These are phyloP conservation scores for Onchidella celtica DNA, from an alignment of 2,888 invertebrate species.

Conservation along the genomic window DNA sequence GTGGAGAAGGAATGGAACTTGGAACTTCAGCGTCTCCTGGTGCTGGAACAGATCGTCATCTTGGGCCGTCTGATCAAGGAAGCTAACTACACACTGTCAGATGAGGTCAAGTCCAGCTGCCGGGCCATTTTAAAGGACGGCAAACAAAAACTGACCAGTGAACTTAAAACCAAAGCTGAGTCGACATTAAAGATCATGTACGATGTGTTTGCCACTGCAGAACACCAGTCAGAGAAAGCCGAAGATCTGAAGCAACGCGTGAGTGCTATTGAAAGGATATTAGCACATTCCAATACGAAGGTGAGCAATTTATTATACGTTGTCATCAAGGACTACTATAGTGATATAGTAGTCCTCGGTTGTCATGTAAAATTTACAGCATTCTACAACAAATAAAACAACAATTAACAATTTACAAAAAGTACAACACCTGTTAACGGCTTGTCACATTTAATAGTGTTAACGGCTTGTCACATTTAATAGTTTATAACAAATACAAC, in stretches of 20 bases:
- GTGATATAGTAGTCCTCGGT: no score
- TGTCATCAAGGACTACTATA: no score
- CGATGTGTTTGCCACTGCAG: background rate
- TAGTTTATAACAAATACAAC: no score
- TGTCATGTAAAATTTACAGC: no score
- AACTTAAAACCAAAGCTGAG: background rate
- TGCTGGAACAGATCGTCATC: slow-evolving; percentile 31
- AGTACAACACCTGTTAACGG: no score
- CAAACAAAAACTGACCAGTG: slow-evolving; percentile 6
- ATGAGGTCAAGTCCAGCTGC: background rate
- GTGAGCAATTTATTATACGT: slow-evolving; percentile 10
- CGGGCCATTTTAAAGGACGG: slow-evolving; percentile 6
- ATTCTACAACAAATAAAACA: background rate
- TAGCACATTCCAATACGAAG: slow-evolving; percentile 29
- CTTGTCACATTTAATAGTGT: no score
- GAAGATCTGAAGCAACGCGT: background rate
- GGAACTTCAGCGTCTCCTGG: slow-evolving; percentile 41
- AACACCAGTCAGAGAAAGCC: background rate
- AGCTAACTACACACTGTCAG: background rate
- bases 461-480: no score
- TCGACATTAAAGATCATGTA: background rate
- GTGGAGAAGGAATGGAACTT: slow-evolving; percentile 24
- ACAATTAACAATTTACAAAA: background rate
- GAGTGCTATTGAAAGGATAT: background rate
- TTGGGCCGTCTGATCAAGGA: slow-evolving; percentile 8